These are phyloP conservation scores for Drosophila ironensis DNA, from an alignment of 1,140 invertebrate genomes.

Conservation along the genomic window DNA sequence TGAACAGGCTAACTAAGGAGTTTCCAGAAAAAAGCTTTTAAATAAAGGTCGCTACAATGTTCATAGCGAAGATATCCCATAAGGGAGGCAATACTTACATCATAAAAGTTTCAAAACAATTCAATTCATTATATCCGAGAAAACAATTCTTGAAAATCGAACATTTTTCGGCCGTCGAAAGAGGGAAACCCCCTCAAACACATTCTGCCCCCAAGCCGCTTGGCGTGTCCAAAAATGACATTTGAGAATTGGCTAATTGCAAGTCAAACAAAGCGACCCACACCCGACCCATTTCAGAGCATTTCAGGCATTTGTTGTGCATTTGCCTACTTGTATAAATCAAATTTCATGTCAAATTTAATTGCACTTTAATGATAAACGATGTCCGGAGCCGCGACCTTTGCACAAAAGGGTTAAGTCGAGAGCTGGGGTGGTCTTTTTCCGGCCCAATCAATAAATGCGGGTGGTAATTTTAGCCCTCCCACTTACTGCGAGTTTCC, in stretches of 20 bases:
- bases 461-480: no score
- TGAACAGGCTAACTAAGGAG: no score
- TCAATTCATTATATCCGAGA: conserved; percentile 16
- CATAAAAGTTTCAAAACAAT: no score
- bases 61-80: no score
- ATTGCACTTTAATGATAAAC: conserved; percentile 75
- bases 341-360: conserved; percentile 73
- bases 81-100: no score
- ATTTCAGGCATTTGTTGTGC: not conserved
- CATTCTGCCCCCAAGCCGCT: not conserved
- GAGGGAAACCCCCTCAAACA: not conserved
- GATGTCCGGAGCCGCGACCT: conserved; percentile 45
- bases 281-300: not conserved
- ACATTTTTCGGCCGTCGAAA: no score
- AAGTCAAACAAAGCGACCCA: conserved; percentile 11
- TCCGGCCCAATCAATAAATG: conserved; percentile 53
- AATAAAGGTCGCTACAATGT: no score
- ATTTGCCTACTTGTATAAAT: conserved; percentile 48
- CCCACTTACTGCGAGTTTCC: no score
- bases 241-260: conserved; percentile 1
- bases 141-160: not conserved
- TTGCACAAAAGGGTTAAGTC: conserved; percentile 52
- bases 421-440: not conserved
- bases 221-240: no score
- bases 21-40: no score